phyloP scores from a whole-genome alignment of 2,888 invertebrate species.

The Tiliacea aurago region DNA sequence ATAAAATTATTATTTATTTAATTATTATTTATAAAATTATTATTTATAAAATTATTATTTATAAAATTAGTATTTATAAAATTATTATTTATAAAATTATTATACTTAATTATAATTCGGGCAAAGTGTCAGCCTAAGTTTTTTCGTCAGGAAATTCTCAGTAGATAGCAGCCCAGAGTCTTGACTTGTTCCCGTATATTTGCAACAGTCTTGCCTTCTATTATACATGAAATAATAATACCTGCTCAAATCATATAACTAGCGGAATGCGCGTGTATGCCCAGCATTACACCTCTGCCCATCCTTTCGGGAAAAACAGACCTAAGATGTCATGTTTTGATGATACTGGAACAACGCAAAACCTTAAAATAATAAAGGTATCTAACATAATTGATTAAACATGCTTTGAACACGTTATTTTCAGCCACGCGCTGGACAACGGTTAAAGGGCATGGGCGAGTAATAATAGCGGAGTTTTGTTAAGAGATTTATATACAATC shows the following conservation, averaged over 20 bases:
- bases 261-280: background rate
- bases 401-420: slow-evolving; percentile 33
- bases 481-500: slow-evolving; percentile 1
- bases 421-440: slow-evolving; percentile 8
- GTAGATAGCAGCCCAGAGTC: background rate
- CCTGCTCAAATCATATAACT: background rate
- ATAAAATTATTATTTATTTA: too few relatives aligned
- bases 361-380: slow-evolving; percentile 10
- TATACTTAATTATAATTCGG: background rate
- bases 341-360: slow-evolving; percentile 14
- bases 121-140: background rate
- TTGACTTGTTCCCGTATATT: background rate
- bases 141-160: background rate
- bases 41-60: too few relatives aligned
- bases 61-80: too few relatives aligned
- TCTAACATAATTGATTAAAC: slow-evolving; percentile 26
- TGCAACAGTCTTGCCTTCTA: background rate
- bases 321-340: slow-evolving; percentile 3
- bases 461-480: slow-evolving; percentile 11
- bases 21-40: too few relatives aligned
- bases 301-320: background rate
- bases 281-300: background rate
- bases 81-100: too few relatives aligned
- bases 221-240: background rate
- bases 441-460: slow-evolving; percentile 22